phyloP scores from a whole-genome alignment of 2,113 vertebrate species.

The Antechinus stuartii region DNA sequence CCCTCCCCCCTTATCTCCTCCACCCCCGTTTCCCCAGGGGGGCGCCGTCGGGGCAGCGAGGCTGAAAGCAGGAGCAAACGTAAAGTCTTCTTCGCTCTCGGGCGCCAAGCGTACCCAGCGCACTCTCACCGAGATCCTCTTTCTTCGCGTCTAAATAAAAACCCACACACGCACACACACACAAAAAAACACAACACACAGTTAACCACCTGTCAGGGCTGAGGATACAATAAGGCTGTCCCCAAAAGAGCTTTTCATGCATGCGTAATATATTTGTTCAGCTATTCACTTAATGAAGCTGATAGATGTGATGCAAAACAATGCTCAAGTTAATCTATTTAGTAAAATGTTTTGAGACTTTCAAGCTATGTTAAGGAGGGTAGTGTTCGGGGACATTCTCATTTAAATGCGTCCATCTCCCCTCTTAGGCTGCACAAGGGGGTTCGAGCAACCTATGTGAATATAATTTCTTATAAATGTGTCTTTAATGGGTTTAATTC shows the following conservation, averaged over 20 bases:
- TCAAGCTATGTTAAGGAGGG: conserved; percentile 89
- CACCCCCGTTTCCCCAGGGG: neutral
- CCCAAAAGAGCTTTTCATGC: conserved; percentile 95
- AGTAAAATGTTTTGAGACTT: conserved; percentile 93
- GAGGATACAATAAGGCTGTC: conserved; percentile 89
- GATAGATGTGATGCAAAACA: conserved; percentile 94
- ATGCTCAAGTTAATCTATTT: conserved; percentile 97
- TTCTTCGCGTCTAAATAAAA: conserved; percentile 84
- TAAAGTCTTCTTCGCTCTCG: conserved; percentile 78
- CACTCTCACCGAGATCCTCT: conserved; percentile 79
- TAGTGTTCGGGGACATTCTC: conserved; percentile 86
- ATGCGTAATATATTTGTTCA: conserved; percentile 99
- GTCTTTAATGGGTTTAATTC: conserved; percentile 98
- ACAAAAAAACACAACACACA: conserved; percentile 91
- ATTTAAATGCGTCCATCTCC: conserved; percentile 89
- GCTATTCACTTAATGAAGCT: conserved; percentile 97
- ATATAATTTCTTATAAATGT: conserved; percentile 98
- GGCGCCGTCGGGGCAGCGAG: conserved; percentile 41
- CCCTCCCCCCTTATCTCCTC: rapidly evolving
- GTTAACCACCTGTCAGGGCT: conserved; percentile 98
- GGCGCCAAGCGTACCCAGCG: conserved; percentile 74
- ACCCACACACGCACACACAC: conserved; percentile 76
- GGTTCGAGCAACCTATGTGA: conserved; percentile 88
- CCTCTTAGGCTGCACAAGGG: conserved; percentile 81
- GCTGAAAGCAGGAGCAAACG: conserved; percentile 76